Evolutionary conservation across 2,888 invertebrate species (phyloP).

Genomic region (Ligdia adustata): DNA sequence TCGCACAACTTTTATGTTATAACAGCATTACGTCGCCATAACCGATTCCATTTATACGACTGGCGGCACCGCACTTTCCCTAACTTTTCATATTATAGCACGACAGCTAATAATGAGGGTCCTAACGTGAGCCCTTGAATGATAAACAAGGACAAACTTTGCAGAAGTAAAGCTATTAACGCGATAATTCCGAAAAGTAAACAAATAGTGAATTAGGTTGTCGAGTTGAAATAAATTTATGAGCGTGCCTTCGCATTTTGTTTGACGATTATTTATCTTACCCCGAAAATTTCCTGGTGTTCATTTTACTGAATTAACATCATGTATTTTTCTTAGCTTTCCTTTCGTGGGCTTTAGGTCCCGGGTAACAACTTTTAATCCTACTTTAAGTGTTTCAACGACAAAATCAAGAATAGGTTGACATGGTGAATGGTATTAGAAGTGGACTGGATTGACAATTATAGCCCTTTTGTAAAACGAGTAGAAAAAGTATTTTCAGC

Average conservation of each 20-base stretch:
- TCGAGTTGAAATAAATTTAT: slow-evolving; percentile 39
- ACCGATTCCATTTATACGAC: slow-evolving; percentile 61
- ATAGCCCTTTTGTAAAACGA: too few species aligned
- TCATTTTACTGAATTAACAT: slow-evolving; percentile 5
- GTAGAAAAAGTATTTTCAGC: too few species aligned
- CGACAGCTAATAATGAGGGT: slow-evolving; percentile 55
- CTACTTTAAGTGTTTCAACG: too few species aligned
- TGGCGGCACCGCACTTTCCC: slow-evolving; percentile 47
- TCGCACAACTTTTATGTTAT: slow-evolving; percentile 61
- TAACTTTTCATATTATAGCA: slow-evolving; percentile 58
- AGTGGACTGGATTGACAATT: too few species aligned
- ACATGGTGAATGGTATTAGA: too few species aligned
- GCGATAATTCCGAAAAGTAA: slow-evolving; percentile 43
- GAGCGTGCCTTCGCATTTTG: slow-evolving; percentile 37
- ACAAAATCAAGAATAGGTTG: too few species aligned
- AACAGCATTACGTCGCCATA: slow-evolving; percentile 64
- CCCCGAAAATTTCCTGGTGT: slow-evolving; percentile 8
- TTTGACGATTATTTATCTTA: slow-evolving; percentile 31
- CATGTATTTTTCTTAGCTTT: background rate
- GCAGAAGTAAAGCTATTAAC: slow-evolving; percentile 49
- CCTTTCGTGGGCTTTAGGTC: too few species aligned
- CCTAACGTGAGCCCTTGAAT: slow-evolving; percentile 52
- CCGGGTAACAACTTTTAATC: background rate
- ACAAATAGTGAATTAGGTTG: slow-evolving; percentile 43
- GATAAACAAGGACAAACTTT: slow-evolving; percentile 51